phyloP scores from a whole-genome alignment of 2,113 vertebrate species.

The Bos javanicus region DNA sequence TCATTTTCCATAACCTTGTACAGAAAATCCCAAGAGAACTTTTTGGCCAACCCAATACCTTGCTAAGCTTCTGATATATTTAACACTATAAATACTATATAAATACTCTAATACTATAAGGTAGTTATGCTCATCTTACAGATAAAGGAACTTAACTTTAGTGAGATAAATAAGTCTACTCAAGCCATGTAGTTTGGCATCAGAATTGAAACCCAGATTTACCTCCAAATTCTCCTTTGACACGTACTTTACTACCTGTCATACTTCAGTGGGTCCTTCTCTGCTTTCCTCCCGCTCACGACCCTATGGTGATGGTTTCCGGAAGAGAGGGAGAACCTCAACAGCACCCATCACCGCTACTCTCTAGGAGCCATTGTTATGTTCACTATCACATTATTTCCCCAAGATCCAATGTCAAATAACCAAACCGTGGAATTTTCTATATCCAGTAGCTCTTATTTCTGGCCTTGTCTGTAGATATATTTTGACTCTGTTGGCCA shows the following conservation, averaged over 20 bases:
- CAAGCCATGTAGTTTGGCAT: not conserved
- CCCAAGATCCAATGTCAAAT: not conserved
- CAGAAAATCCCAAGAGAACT: not conserved
- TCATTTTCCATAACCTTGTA: not conserved
- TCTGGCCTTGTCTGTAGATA: not conserved
- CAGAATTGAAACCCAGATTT: not conserved
- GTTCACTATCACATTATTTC: not conserved
- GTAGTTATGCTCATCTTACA: not conserved
- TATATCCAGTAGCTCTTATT: not conserved
- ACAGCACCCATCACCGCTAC: not conserved
- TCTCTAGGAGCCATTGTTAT: not conserved
- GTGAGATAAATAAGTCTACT: not conserved
- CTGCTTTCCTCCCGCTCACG: not conserved
- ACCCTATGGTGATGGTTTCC: accelerated
- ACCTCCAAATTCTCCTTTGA: not conserved
- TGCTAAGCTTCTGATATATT: not conserved
- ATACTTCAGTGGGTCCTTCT: not conserved
- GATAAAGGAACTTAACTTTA: conserved; percentile 10
- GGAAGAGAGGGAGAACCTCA: not conserved
- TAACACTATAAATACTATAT: not conserved
- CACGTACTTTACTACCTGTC: not conserved
- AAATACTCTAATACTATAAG: not conserved
- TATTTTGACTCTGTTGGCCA: not conserved
- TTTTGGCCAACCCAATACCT: not conserved
- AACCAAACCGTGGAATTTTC: not conserved